Evolutionary conservation across 2,888 invertebrate genomes (phyloP).

Genomic region (Drosophila borealis): DNA sequence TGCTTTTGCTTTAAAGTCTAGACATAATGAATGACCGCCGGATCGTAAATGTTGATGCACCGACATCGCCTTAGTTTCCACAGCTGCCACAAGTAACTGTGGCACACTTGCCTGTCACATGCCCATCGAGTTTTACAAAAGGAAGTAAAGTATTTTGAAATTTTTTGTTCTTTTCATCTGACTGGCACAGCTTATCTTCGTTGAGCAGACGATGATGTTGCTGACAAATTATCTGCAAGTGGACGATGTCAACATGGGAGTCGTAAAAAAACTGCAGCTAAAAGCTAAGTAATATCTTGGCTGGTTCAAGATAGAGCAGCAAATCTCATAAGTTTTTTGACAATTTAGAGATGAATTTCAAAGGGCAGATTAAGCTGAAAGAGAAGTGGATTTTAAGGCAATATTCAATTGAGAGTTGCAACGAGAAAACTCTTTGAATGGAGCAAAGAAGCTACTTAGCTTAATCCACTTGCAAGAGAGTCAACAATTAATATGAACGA

Average conservation of each 20-base stretch:
- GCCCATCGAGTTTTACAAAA: constrained; percentile 27
- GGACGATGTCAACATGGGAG: constrained; percentile 39
- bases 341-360: neutral
- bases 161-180: constrained; percentile 12
- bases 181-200: constrained; percentile 46
- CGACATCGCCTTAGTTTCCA: constrained; percentile 31
- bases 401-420: neutral
- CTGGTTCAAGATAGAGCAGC: too few species aligned
- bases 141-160: constrained; percentile 28
- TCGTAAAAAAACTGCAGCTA: constrained; percentile 14
- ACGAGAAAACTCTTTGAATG: neutral
- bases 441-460: neutral
- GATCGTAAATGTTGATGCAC: constrained; percentile 65
- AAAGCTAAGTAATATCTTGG: neutral
- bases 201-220: constrained; percentile 39
- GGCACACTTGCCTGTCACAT: constrained; percentile 20
- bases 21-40: constrained; percentile 33
- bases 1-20: constrained; percentile 32
- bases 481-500: neutral
- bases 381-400: neutral
- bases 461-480: neutral
- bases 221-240: constrained; percentile 54
- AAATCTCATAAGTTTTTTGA: neutral
- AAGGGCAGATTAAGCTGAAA: neutral
- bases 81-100: constrained; percentile 32